phyloP scores from a whole-genome alignment of 2,113 vertebrate genomes.

The Pachycephala philippinensis region DNA sequence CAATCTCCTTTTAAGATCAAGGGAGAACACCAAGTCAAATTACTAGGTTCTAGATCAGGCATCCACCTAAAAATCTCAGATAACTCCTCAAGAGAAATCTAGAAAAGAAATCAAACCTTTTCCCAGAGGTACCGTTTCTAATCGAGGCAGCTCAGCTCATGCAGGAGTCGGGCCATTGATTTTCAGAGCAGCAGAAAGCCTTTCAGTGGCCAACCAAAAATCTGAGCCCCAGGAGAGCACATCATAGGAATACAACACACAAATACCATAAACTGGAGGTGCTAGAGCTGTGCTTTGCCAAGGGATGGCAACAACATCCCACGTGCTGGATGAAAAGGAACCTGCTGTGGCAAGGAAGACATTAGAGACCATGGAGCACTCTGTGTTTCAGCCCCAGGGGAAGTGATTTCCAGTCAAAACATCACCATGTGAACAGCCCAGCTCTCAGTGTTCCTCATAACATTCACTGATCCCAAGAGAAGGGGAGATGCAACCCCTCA shows the following conservation, averaged over 20 bases:
- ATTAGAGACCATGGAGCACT: fast-evolving
- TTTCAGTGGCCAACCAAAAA: background rate
- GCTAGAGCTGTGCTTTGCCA: background rate
- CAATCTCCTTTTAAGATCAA: background rate
- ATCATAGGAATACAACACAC: fast-evolving
- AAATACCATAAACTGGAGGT: background rate
- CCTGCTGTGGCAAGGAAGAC: background rate
- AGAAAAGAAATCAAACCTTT: background rate
- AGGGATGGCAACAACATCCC: background rate
- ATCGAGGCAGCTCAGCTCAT: background rate
- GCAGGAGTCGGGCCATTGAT: background rate
- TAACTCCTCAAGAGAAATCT: background rate
- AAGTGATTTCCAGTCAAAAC: background rate
- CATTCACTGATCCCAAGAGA: background rate
- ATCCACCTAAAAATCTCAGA: background rate
- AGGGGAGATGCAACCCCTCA: background rate
- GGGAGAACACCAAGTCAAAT: background rate
- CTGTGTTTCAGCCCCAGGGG: background rate
- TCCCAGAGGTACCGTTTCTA: background rate
- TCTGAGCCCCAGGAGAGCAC: background rate
- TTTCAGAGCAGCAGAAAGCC: background rate
- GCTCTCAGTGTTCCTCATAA: background rate
- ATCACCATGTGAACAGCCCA: background rate
- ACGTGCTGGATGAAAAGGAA: background rate
- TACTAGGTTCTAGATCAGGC: background rate